A percentile compares a stretch with the other conserved stretches of the same genome.
phyloP scores from a whole-genome alignment of 2,888 invertebrate species.

The Hydroisotoma schaefferi region DNA sequence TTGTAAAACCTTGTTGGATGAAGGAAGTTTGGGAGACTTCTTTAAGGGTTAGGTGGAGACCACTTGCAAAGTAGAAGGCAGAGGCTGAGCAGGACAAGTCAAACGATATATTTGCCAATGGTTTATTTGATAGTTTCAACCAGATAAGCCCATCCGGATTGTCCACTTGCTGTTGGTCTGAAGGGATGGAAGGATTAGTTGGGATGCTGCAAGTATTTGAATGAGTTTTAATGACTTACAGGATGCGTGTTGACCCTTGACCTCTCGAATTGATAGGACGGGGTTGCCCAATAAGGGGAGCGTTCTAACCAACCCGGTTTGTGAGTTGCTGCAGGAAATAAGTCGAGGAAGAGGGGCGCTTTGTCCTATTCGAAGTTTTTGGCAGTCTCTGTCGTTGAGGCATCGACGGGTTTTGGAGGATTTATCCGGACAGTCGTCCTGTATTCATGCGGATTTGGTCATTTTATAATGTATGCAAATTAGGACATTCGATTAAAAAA shows the following conservation, averaged over 20 bases:
- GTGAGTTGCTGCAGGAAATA: no score
- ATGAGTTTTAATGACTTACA: not conserved
- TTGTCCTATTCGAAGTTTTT: no score
- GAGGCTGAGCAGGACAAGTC: constrained; percentile 7
- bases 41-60: constrained; percentile 18
- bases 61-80: constrained; percentile 10
- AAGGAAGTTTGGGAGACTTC: not conserved
- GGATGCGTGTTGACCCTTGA: not conserved
- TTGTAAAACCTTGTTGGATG: not conserved
- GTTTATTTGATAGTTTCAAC: not conserved
- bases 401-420: not conserved
- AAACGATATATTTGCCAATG: not conserved
- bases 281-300: no score
- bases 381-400: no score
- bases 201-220: no score
- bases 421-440: not conserved
- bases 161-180: no score
- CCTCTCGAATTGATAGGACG: no score
- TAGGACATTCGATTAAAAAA: not conserved
- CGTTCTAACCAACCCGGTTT: no score
- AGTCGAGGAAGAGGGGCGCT: no score
- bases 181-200: no score
- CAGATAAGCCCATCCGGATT: not conserved
- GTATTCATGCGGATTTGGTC: no score
- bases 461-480: not conserved